Conservation (phyloP, 2,797 vertebrate genomes). For the Pipistrellus pipistrellus region DNA sequence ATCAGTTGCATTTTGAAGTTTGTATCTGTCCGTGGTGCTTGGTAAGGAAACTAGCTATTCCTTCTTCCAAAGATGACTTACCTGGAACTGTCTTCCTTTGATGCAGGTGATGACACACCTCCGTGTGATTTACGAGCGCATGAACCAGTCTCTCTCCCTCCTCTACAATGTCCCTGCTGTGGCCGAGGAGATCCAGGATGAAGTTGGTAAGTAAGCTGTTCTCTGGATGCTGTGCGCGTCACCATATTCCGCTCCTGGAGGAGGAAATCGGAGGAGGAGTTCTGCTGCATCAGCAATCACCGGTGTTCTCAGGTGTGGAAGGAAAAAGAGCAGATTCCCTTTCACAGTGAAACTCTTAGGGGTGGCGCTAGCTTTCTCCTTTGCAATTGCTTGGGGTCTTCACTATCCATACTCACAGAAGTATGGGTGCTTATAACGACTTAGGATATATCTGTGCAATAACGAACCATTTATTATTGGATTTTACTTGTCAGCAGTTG, state of each 20-base stretch:
- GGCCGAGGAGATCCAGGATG: constrained; percentile 97
- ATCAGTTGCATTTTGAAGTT: neutral
- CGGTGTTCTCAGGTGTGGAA: too few relatives aligned
- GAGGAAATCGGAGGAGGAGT: neutral
- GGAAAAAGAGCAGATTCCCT: neutral
- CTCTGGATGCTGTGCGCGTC: neutral
- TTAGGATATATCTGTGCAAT: neutral
- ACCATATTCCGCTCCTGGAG: neutral
- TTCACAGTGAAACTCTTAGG: neutral
- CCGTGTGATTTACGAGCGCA: constrained; percentile 97
- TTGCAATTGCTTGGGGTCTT: neutral
- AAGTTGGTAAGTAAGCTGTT: constrained; percentile 93
- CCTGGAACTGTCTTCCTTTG: constrained; percentile 37
- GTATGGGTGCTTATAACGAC: too few relatives aligned
- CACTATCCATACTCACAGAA: neutral
- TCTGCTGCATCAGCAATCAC: neutral
- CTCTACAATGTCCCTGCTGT: constrained; percentile 98
- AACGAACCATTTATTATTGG: neutral
- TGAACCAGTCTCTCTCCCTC: constrained; percentile 98
- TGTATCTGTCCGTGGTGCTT: neutral
- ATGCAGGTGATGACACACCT: constrained; percentile 97
- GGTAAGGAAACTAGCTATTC: neutral
- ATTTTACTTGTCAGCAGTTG: neutral
- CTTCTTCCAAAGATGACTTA: neutral
- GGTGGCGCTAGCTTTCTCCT: neutral